Evolutionary conservation across 2,113 vertebrate species (phyloP).

Genomic region (Sardina pilchardus): DNA sequence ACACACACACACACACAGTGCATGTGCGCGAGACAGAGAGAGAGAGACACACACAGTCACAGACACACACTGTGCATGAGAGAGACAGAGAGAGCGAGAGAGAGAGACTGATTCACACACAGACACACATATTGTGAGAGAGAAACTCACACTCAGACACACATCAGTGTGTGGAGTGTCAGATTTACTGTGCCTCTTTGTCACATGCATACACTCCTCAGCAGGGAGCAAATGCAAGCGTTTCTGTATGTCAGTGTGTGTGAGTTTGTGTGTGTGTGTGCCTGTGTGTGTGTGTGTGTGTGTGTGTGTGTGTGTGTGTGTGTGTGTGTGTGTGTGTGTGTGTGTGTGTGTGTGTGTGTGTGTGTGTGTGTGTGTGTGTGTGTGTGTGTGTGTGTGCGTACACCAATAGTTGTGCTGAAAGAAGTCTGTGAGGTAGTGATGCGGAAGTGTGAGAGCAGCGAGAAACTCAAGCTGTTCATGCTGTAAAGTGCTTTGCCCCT

Average conservation of each 20-base stretch:
- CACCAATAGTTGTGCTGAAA: neutral
- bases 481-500: neutral
- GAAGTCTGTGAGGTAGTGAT: neutral
- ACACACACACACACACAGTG: neutral
- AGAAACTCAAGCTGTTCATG: constrained; percentile 12
- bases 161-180: too few relatives aligned
- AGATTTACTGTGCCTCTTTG: neutral
- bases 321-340: neutral
- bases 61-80: too few relatives aligned
- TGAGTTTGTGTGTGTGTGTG: neutral
- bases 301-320: neutral
- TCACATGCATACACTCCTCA: neutral
- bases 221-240: neutral
- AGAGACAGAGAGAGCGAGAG: too few relatives aligned
- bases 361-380: neutral
- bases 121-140: too few relatives aligned
- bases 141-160: neutral
- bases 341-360: neutral
- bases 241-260: neutral
- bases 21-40: too few relatives aligned
- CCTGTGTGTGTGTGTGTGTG: neutral
- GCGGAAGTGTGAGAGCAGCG: neutral
- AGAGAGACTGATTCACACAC: neutral
- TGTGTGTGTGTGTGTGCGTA: neutral
- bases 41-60: neutral